phyloP scores from a whole-genome alignment of 2,113 vertebrate species.

The Mustelus asterias region DNA sequence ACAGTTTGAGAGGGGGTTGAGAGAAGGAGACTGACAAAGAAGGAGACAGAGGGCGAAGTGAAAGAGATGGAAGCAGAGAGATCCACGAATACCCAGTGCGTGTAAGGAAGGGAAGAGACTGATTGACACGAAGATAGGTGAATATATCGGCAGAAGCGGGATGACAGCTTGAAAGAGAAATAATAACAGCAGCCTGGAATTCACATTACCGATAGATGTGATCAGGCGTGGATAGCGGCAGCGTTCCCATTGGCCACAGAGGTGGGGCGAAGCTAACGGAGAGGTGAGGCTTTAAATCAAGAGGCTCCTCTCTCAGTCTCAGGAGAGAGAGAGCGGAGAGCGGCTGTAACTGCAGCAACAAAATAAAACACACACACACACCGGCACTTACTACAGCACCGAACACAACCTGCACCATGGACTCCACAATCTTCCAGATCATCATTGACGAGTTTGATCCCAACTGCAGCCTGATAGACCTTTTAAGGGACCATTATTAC shows the following conservation, averaged over 20 bases:
- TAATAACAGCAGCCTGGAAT: neutral
- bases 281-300: conserved; percentile 37
- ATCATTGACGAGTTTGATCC: conserved; percentile 74
- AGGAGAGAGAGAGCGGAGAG: conserved; percentile 11
- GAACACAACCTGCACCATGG: conserved; percentile 58
- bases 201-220: neutral
- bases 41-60: neutral
- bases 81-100: too few species aligned
- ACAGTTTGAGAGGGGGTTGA: neutral
- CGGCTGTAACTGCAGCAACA: neutral
- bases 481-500: conserved; percentile 64
- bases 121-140: neutral
- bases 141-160: neutral
- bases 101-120: neutral
- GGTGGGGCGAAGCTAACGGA: neutral
- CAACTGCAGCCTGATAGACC: conserved; percentile 81
- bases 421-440: conserved; percentile 69
- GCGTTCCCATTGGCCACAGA: conserved; percentile 31
- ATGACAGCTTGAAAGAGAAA: neutral
- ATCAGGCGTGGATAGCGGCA: neutral
- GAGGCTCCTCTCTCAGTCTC: conserved; percentile 13
- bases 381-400: neutral
- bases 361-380: neutral
- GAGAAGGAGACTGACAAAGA: neutral
- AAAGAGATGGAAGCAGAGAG: neutral